A percentile compares a stretch with the other conserved stretches of the same genome.
Evolutionary conservation across 1,140 invertebrate species (phyloP).

Genomic region (Aphaenogaster floridana): DNA sequence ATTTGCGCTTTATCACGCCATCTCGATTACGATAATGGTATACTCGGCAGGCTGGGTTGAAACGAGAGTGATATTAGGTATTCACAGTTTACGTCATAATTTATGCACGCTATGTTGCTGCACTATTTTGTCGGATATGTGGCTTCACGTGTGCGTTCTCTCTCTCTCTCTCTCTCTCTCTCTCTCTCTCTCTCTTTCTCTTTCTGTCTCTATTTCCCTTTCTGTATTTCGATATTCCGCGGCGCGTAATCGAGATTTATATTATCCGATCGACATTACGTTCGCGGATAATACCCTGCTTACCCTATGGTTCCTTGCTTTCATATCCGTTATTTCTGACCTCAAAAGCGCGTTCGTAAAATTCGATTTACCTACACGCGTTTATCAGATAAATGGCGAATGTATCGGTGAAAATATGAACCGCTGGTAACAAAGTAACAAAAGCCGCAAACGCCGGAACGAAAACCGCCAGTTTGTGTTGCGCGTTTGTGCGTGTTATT

Average conservation of each 20-base stretch:
- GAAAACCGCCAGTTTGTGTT: conserved; percentile 50
- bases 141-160: neutral
- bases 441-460: conserved; percentile 55
- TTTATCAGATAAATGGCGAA: conserved; percentile 63
- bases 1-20: conserved; percentile 79
- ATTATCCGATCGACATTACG: conserved; percentile 65
- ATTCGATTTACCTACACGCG: conserved; percentile 66
- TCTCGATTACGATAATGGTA: conserved; percentile 75
- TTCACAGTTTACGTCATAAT: conserved; percentile 62
- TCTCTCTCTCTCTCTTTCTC: neutral
- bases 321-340: conserved; percentile 62
- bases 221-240: conserved; percentile 46
- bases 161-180: conserved; percentile 4
- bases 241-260: conserved; percentile 65
- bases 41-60: conserved; percentile 62
- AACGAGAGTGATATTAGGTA: conserved; percentile 54
- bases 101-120: conserved; percentile 47
- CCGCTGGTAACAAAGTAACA: conserved; percentile 59
- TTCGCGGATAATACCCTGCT: conserved; percentile 62
- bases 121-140: conserved; percentile 25
- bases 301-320: conserved; percentile 59
- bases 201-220: neutral
- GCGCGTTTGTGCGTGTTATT: conserved; percentile 57
- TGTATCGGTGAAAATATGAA: conserved; percentile 61
- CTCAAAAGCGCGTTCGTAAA: conserved; percentile 63